A percentile compares a stretch with the other conserved stretches of the same genome.
Conservation (phyloP, 2,888 invertebrate species). For the Nephrotoma appendiculata region DNA sequence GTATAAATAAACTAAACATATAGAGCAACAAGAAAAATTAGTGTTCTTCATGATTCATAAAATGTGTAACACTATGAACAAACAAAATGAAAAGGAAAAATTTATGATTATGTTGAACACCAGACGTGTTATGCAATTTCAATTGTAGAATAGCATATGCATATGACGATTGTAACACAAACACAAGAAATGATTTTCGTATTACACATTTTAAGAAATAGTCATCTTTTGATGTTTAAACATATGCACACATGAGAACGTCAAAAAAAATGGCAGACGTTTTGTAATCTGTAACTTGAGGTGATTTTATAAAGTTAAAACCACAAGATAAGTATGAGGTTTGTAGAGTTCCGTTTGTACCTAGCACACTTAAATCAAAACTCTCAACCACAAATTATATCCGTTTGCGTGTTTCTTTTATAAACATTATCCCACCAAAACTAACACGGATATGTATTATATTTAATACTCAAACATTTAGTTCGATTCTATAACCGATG, state of each 20-base stretch:
- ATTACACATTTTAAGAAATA: not conserved
- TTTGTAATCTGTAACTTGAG: not conserved
- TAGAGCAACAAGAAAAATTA: not conserved
- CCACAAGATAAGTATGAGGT: not conserved
- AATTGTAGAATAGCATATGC: not conserved
- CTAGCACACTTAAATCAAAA: not conserved
- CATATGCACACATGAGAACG: not conserved
- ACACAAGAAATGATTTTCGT: not conserved
- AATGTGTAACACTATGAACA: not conserved
- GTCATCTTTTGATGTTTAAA: not conserved
- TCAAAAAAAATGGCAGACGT: not conserved
- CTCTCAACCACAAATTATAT: not conserved
- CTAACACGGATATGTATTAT: too few relatives aligned
- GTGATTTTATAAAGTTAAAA: not conserved
- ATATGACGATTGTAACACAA: not conserved
- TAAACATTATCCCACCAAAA: too few relatives aligned
- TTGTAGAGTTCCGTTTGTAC: not conserved
- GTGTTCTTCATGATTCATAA: not conserved
- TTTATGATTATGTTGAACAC: not conserved
- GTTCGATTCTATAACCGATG: too few relatives aligned
- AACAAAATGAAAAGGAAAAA: not conserved
- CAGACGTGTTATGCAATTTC: not conserved
- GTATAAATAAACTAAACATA: not conserved
- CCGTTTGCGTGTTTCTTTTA: not conserved
- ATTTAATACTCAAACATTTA: too few relatives aligned